A percentile compares a stretch with the other conserved stretches of the same genome.
Evolutionary conservation across 2,888 invertebrate genomes (phyloP).

Genomic region (Rhagium mordax): DNA sequence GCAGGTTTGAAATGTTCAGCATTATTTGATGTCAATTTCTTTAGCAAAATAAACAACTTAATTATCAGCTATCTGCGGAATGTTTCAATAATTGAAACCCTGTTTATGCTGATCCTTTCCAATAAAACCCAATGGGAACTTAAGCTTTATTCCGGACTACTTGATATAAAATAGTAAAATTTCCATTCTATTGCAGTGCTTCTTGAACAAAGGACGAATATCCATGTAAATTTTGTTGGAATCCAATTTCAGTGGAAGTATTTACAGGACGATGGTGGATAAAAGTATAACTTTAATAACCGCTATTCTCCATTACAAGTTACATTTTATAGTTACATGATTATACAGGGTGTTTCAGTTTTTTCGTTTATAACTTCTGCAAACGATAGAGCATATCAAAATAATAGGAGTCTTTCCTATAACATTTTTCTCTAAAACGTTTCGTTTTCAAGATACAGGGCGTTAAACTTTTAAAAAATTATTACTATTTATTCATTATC

Average conservation of each 20-base stretch:
- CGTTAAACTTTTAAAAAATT: too few species aligned
- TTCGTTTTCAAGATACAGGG: too few species aligned
- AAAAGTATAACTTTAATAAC: neutral
- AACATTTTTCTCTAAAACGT: too few species aligned
- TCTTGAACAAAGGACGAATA: slow-evolving; percentile 31
- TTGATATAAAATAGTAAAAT: slow-evolving; percentile 36
- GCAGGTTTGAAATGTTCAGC: neutral
- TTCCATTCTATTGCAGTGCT: slow-evolving; percentile 35
- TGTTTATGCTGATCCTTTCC: slow-evolving; percentile 20
- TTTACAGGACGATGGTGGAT: neutral
- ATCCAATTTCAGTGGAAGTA: slow-evolving; percentile 23
- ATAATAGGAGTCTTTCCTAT: too few species aligned
- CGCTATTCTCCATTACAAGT: neutral
- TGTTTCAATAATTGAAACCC: slow-evolving; percentile 7
- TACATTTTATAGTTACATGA: too few species aligned
- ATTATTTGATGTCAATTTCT: neutral
- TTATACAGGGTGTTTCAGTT: too few species aligned
- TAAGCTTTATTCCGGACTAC: slow-evolving; percentile 28
- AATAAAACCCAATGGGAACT: slow-evolving; percentile 34
- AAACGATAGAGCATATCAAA: too few species aligned
- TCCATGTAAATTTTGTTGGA: slow-evolving; percentile 39
- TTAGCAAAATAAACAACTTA: slow-evolving; percentile 9
- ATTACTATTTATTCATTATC: too few species aligned
- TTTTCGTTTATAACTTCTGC: too few species aligned
- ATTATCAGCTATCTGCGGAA: slow-evolving; percentile 3